Evolutionary conservation across 92 coral and sea anemone species (phyloP), one percentile per base, ranked within the genome.

Genomic region (Porites evermanni): DNA sequence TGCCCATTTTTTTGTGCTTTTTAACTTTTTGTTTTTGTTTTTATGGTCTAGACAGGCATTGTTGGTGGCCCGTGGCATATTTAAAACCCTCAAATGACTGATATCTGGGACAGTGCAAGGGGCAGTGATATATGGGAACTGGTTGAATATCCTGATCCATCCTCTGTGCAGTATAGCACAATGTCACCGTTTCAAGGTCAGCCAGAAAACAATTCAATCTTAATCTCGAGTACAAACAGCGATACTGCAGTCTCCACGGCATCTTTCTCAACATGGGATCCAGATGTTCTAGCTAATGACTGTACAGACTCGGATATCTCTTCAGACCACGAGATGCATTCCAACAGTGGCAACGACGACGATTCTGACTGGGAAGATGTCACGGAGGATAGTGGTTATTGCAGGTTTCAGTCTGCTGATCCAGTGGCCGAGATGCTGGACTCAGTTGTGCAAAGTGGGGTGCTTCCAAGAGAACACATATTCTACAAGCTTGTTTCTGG

Each of bases 361-460:
- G 69, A 88, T 74, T 64, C 82, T 56, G 91, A 79, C 13, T 64
- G 88, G 81, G 91, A 81, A 82, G 91, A 81, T 81, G 88, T 64
- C 75, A 88, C 56, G 67, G 82, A 73, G 47, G 83, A 81, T 64
- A 74, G 91, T 74, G 91, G 88, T 60, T 78, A 78, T 81, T 77
- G 82, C 78, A 81, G 91, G 53, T 88, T 87, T 81, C 91, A 74
- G 26, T 87, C 81, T 80, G 91, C 75, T 72, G 91, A 87, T 60
- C 91, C 91, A 87, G 91, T 87, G 91, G 82, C 91, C 69, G 91
- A 87, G 85, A 87, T 56, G 91, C 87, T 87, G 47, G 81, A 87
- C 73, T n/a, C 87, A 87, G 87, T 51, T 67, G 87, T 87, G 87
- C 87, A 58, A 11, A 80, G 87, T 80, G 91, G 87, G 19, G 38